A percentile compares a stretch with the other conserved stretches of the same genome.
phyloP scores from a whole-genome alignment of 2,888 invertebrate genomes.

The Margaritifera margaritifera region DNA sequence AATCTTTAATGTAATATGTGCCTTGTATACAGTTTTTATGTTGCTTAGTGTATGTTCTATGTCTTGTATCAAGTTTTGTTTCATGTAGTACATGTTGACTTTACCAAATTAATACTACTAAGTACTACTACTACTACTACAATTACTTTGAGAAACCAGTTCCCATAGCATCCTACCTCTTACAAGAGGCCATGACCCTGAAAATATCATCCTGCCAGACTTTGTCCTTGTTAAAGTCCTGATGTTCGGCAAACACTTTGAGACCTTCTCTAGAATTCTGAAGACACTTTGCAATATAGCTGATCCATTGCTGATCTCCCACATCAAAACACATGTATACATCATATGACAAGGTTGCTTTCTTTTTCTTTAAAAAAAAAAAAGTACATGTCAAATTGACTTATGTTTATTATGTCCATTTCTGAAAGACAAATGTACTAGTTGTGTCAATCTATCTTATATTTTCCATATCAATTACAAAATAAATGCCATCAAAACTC shows the following conservation, averaged over 20 bases:
- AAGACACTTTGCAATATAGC: constrained; percentile 37
- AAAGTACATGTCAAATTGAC: background rate
- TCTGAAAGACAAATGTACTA: no score
- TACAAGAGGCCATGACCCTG: constrained; percentile 50
- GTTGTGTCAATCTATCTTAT: no score
- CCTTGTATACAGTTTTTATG: no score
- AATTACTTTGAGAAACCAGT: no score
- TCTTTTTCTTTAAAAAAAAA: constrained; percentile 6
- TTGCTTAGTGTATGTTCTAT: no score
- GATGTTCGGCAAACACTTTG: constrained; percentile 36
- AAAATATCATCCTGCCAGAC: constrained; percentile 61
- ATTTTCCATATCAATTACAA: background rate
- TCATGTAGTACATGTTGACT: no score
- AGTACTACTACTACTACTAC: no score
- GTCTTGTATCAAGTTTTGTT: no score
- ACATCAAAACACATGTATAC: constrained; percentile 53
- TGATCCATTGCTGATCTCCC: constrained; percentile 38
- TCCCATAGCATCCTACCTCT: constrained; percentile 38
- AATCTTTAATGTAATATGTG: no score
- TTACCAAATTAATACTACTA: no score
- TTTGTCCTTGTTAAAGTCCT: constrained; percentile 37
- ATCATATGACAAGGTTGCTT: constrained; percentile 38
- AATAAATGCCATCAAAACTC: background rate
- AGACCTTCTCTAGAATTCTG: constrained; percentile 33
- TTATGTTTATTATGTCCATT: no score